Percentiles rank a stretch among this genome's conserved stretches.
Evolutionary conservation across 2,888 invertebrate species (phyloP).

Genomic region (Pardosa pseudoannulata): DNA sequence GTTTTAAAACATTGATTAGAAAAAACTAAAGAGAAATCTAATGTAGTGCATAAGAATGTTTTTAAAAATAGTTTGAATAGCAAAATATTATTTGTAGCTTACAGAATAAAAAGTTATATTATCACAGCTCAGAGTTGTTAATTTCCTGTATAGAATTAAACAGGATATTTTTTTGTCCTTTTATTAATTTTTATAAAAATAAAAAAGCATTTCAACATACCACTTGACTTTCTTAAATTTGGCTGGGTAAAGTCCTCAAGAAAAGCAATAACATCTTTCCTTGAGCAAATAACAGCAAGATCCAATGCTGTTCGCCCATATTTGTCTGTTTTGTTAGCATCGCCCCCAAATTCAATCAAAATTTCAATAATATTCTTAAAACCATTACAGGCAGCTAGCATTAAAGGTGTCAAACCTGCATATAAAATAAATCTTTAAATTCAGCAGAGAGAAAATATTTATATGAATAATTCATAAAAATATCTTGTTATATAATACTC

Average conservation of each 20-base stretch:
- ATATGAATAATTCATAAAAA: too few species aligned
- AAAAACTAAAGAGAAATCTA: too few species aligned
- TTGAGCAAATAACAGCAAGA: conserved; percentile 76
- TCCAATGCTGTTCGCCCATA: conserved; percentile 78
- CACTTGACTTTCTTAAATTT: not conserved
- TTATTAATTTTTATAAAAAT: too few species aligned
- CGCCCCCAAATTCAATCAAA: conserved; percentile 78
- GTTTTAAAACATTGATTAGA: too few species aligned
- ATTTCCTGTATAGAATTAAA: too few species aligned
- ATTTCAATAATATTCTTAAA: conserved; percentile 78
- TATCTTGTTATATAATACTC: too few species aligned
- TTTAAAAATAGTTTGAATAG: too few species aligned
- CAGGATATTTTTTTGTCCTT: too few species aligned
- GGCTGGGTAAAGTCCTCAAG: conserved; percentile 74
- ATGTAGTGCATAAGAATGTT: too few species aligned
- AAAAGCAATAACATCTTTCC: conserved; percentile 77
- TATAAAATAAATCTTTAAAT: conserved; percentile 63
- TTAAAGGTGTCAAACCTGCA: conserved; percentile 77
- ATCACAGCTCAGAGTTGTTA: too few species aligned
- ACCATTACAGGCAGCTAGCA: conserved; percentile 78
- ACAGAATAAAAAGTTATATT: too few species aligned
- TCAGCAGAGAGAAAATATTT: not conserved
- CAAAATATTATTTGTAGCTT: too few species aligned
- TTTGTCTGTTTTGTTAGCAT: conserved; percentile 77
- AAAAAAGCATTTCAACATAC: not conserved